Evolutionary conservation across 2,888 invertebrate species (phyloP).

Genomic region (Drosophila helvetica): DNA sequence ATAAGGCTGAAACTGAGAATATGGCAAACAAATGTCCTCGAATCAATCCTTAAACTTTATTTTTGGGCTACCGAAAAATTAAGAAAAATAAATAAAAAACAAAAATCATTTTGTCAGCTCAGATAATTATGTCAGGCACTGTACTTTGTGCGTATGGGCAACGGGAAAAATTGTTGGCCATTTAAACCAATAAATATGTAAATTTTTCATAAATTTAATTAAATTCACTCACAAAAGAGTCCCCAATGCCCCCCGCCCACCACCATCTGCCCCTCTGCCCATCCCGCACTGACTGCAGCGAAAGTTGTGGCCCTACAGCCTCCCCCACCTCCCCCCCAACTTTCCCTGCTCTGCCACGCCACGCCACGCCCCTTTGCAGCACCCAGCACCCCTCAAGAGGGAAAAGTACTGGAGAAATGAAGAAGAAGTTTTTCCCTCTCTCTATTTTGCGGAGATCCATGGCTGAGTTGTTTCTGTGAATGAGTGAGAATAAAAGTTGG

Average conservation of each 20-base stretch:
- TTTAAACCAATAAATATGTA: constrained; percentile 81
- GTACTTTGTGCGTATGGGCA: constrained; percentile 11
- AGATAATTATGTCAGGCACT: constrained; percentile 6
- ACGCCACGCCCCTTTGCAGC: neutral
- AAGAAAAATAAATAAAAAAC: neutral
- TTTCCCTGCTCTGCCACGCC: constrained; percentile 3
- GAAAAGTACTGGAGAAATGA: constrained; percentile 29
- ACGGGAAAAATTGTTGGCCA: constrained; percentile 57
- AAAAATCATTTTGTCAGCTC: neutral
- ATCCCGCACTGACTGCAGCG: constrained; percentile 29
- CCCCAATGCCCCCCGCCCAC: constrained; percentile 12
- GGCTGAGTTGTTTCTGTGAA: constrained; percentile 42
- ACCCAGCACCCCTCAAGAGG: neutral
- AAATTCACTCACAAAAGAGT: constrained; percentile 73
- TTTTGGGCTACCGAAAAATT: neutral
- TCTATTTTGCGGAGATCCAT: constrained; percentile 38
- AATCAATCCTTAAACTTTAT: neutral
- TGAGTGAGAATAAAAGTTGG: constrained; percentile 63
- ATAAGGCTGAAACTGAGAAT: neutral
- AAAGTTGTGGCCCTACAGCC: constrained; percentile 17
- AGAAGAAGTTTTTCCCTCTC: constrained; percentile 9
- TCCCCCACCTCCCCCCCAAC: neutral
- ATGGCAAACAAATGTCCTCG: too few species aligned
- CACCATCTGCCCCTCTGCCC: neutral
- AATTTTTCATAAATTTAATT: constrained; percentile 80